A percentile compares a stretch with the other conserved stretches of the same genome.
These are phyloP conservation scores for Okamejei kenojei DNA, from an alignment of 2,797 vertebrate species.

Conservation along the genomic window DNA sequence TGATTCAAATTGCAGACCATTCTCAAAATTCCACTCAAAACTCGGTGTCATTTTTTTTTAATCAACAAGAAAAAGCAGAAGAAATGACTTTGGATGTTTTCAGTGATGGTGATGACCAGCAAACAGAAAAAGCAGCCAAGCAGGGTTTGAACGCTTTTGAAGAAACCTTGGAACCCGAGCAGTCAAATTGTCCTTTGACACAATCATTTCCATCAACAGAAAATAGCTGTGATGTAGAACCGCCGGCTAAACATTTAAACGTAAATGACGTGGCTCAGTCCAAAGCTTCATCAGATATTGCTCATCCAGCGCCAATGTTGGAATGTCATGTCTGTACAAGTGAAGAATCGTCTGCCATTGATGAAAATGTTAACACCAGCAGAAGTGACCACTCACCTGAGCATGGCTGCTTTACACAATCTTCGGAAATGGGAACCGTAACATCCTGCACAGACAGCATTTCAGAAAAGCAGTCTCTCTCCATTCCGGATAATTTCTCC, in stretches of 20 bases:
- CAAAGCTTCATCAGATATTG: not conserved
- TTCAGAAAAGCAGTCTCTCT: not conserved
- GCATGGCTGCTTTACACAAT: not conserved
- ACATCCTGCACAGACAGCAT: not conserved
- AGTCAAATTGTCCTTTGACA: not conserved
- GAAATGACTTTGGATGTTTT: not conserved
- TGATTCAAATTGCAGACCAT: slow-evolving; percentile 41
- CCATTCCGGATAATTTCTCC: not conserved
- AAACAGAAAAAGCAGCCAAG: not conserved
- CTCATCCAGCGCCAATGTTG: not conserved
- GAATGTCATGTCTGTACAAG: not conserved
- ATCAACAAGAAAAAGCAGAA: not conserved
- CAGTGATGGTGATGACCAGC: not conserved
- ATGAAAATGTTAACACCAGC: not conserved
- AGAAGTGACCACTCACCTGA: not conserved
- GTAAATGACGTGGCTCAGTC: not conserved
- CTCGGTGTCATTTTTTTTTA: not conserved
- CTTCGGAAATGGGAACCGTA: not conserved
- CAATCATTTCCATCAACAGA: not conserved
- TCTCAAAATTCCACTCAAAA: not conserved
- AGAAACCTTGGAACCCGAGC: not conserved
- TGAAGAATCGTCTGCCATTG: not conserved
- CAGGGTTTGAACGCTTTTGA: not conserved
- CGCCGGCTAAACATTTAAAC: not conserved
- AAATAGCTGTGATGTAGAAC: not conserved